Evolutionary conservation across 2,113 vertebrate genomes (phyloP).

Genomic region (Crotalus helleri): DNA sequence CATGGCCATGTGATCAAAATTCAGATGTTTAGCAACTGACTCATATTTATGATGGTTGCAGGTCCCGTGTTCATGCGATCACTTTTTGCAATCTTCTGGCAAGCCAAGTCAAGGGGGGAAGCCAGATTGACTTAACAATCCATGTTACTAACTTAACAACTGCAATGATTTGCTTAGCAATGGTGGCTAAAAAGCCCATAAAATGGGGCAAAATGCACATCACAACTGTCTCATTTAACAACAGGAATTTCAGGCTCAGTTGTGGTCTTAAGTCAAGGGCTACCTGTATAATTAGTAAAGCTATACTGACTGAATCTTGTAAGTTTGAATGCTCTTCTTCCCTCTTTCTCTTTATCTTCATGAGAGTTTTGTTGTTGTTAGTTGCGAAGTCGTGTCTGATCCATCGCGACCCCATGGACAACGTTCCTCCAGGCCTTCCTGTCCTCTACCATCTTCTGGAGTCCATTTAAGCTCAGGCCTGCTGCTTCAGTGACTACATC

Average conservation of each 20-base stretch:
- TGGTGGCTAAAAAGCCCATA: background rate
- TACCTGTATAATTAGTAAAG: background rate
- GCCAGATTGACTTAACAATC: background rate
- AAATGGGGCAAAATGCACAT: background rate
- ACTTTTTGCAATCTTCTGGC: background rate
- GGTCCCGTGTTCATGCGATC: too few species aligned
- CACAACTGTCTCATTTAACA: background rate
- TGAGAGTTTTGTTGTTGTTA: background rate
- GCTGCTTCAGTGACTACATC: too few species aligned
- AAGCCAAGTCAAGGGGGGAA: background rate
- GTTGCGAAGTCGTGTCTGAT: too few species aligned
- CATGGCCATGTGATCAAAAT: background rate
- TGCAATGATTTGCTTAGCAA: background rate
- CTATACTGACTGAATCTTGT: background rate
- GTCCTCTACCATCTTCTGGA: too few species aligned
- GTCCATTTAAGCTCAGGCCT: too few species aligned
- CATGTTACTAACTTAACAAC: background rate
- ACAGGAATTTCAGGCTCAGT: background rate
- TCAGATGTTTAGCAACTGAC: background rate
- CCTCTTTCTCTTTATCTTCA: background rate
- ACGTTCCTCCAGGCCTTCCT: too few species aligned
- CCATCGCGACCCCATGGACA: too few species aligned
- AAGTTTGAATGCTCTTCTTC: background rate
- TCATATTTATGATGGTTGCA: background rate
- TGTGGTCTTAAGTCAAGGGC: background rate